Percentiles rank a stretch among this genome's conserved stretches.
Conservation (phyloP, 2,113 vertebrate species). For the Oncorhynchus mykiss region DNA sequence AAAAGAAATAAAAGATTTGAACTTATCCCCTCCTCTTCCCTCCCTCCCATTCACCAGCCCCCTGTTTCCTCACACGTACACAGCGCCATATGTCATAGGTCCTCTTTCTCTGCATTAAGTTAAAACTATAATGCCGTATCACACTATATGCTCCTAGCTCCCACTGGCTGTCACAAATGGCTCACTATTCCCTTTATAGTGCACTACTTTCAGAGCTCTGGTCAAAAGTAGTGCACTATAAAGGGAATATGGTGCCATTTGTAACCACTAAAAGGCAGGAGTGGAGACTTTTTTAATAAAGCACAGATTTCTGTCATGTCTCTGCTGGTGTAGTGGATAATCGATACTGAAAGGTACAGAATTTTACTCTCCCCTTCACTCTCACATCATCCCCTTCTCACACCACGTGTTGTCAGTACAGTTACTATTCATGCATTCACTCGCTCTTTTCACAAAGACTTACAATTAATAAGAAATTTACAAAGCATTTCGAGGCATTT, state of each 20-base stretch:
- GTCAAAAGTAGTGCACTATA: too few species aligned
- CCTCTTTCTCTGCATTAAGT: constrained; percentile 68
- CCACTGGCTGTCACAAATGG: neutral
- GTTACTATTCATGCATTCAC: constrained; percentile 30
- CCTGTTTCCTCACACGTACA: neutral
- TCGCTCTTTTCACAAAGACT: neutral
- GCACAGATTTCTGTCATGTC: constrained; percentile 72
- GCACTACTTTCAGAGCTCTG: too few species aligned
- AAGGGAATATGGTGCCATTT: too few species aligned
- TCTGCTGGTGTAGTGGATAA: constrained; percentile 64
- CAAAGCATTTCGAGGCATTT: too few species aligned
- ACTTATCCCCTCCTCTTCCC: neutral
- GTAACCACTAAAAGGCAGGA: constrained; percentile 4
- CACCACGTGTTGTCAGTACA: constrained; percentile 2
- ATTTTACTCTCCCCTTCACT: constrained; percentile 44
- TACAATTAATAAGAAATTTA: neutral
- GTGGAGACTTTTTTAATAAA: constrained; percentile 62
- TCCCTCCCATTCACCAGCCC: neutral
- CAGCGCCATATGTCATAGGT: constrained; percentile 62
- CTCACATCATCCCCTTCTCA: neutral
- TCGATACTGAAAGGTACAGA: constrained; percentile 69
- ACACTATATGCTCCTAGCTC: constrained; percentile 63
- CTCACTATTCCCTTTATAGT: too few species aligned
- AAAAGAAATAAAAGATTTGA: constrained; percentile 11
- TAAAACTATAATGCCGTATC: constrained; percentile 67